Conservation (phyloP, 1,140 invertebrate species). For the Kradibia gibbosae region DNA sequence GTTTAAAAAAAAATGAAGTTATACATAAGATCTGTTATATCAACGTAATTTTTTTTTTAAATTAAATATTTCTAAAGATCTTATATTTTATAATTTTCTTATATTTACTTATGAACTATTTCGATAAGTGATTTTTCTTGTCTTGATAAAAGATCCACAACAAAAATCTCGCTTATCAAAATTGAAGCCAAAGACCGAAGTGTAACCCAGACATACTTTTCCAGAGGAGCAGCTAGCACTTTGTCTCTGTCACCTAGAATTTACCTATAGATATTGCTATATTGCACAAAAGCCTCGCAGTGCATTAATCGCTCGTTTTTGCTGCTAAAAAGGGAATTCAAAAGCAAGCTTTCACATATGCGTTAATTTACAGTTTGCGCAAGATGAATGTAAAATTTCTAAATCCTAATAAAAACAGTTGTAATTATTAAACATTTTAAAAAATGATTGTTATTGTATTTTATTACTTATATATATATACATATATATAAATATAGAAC, state of each 20-base stretch:
- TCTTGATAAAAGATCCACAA: background rate
- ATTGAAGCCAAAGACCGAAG: background rate
- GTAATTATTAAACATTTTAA: background rate
- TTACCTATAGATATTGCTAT: conserved; percentile 18
- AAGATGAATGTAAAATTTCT: background rate
- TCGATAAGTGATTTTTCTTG: background rate
- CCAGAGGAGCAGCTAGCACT: conserved; percentile 18
- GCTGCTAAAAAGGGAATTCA: background rate
- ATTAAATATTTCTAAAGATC: too few species aligned
- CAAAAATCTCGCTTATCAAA: background rate
- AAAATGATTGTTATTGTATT: too few species aligned
- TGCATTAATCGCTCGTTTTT: background rate
- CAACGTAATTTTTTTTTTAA: too few species aligned
- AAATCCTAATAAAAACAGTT: background rate
- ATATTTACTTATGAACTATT: too few species aligned
- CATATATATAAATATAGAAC: too few species aligned
- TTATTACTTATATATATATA: too few species aligned
- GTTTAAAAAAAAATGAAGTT: too few species aligned
- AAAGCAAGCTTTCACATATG: background rate
- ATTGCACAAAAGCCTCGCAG: conserved; percentile 2
- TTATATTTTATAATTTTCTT: too few species aligned
- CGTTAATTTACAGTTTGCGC: background rate
- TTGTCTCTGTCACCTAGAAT: conserved; percentile 4
- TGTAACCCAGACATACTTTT: background rate
- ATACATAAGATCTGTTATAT: too few species aligned